Evolutionary conservation across 1,140 invertebrate genomes (phyloP), one percentile per base, ranked within the genome.

Genomic region (Trachymyrmex septentrionalis): DNA sequence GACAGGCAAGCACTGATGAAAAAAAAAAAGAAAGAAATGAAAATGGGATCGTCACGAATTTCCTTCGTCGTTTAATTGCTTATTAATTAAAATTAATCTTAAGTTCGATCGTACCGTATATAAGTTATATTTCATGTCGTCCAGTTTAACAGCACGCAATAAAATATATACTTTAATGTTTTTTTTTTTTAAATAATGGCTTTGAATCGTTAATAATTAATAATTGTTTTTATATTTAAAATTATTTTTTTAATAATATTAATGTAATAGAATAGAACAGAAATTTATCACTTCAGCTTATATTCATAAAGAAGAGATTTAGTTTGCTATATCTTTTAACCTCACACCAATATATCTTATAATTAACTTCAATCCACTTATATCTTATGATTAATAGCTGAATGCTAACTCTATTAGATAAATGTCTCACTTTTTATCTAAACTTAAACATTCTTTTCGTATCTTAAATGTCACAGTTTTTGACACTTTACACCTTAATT

Each of bases 41-140:
- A 66, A 66, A 66, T 78, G 34, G 44, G 69, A 82, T 59, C 24
- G 63, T 48, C 78, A 27, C 12, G 2, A 55, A 81, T 71, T 78
- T 50, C 44, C 76, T 34, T 48, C 19, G 27, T 48, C 59, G 24
- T 48, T 63, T 30, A 34, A 50, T 12, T 12, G 27, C 44, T 21
- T n/a, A 24, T 48, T 48, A 48, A 78, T 48, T 53, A 48, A 78
- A 50, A 78, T 77, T 48, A 78, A 66, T 50, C 38, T 48, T 55
- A 6, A 21, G 16, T 55, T 55, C 50, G 30, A n/a, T 34, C 10
- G n/a, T 16, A 9, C 19, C n/a, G 3, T n/a, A n/a, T n/a, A n/a
- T n/a, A 16, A 38, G 24, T 34, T 55, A 59, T 61, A 19, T 59
- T 44, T 61, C n/a, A 19, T 57, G 53, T 57, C 12, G 53, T 57